These are phyloP conservation scores for Leptinotarsa haldemani DNA, from an alignment of 2,888 invertebrate species.

Conservation along the genomic window DNA sequence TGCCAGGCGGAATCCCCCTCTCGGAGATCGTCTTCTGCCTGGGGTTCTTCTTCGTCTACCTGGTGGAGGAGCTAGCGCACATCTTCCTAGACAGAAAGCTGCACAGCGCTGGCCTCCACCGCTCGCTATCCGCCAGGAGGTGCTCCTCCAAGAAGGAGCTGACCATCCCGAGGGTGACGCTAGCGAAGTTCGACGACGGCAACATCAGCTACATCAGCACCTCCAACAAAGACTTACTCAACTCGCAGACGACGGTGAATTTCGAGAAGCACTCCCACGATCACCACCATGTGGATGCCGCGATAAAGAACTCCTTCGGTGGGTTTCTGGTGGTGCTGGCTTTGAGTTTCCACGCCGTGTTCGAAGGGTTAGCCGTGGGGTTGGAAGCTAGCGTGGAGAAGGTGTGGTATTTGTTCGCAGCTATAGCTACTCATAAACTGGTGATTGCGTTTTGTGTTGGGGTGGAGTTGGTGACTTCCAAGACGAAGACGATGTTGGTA, in stretches of 20 bases:
- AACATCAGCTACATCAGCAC: conserved; percentile 59
- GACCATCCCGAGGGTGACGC: conserved; percentile 60
- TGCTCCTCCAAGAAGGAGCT: conserved; percentile 62
- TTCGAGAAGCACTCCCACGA: conserved; percentile 41
- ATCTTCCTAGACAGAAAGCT: conserved; percentile 66
- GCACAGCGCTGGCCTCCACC: conserved; percentile 56
- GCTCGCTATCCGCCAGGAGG: conserved; percentile 68
- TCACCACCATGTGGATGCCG: conserved; percentile 40
- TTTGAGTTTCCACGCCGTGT: conserved; percentile 76
- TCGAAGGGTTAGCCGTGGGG: conserved; percentile 78
- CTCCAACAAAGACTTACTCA: conserved; percentile 60
- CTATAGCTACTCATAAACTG: conserved; percentile 76
- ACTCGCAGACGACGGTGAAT: conserved; percentile 57
- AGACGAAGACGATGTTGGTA: conserved; percentile 66
- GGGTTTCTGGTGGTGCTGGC: conserved; percentile 75
- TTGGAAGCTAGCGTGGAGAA: conserved; percentile 70
- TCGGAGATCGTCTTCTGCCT: conserved; percentile 72
- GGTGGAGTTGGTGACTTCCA: conserved; percentile 71
- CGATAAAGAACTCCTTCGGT: conserved; percentile 68
- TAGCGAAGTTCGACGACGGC: conserved; percentile 61
- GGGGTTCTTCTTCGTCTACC: conserved; percentile 75
- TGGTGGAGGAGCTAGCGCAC: conserved; percentile 74
- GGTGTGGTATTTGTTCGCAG: conserved; percentile 73
- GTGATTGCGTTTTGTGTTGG: conserved; percentile 77
- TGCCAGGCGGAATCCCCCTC: conserved; percentile 67